Evolutionary conservation across 2,888 invertebrate species (phyloP).

Genomic region (Germaria angustata): DNA sequence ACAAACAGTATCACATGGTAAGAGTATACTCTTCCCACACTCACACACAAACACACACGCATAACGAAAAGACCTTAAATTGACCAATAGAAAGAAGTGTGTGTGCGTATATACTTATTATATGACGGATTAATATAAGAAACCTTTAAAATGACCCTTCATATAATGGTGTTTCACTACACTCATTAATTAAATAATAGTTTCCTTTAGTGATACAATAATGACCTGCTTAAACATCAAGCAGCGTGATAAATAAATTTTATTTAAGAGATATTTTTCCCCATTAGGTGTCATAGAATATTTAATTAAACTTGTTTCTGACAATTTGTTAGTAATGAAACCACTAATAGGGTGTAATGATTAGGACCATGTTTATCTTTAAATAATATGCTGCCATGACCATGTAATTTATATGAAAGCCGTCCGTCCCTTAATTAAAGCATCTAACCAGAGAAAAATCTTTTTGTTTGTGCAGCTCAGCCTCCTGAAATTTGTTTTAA

Average conservation of each 20-base stretch:
- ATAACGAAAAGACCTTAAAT: neutral
- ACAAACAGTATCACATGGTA: neutral
- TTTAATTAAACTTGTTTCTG: no score
- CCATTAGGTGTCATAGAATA: neutral
- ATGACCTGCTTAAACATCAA: neutral
- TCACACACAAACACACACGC: neutral
- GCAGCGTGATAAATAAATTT: neutral
- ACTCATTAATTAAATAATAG: neutral
- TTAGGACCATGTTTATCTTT: neutral
- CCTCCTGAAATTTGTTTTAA: no score
- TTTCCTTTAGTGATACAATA: neutral
- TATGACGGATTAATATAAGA: neutral
- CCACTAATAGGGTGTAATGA: neutral
- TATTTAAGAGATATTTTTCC: neutral
- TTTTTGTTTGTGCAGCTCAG: no score
- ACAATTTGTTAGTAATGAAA: slow-evolving; percentile 1
- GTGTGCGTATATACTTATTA: no score
- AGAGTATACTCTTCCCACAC: no score
- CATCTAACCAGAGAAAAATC: no score
- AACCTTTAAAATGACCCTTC: neutral
- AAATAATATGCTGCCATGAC: neutral
- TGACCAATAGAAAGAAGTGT: neutral
- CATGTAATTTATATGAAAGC: no score
- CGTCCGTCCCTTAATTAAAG: neutral
- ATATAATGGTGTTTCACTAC: neutral